phyloP scores from a whole-genome alignment of 2,113 vertebrate genomes.

The Anguilla rostrata region DNA sequence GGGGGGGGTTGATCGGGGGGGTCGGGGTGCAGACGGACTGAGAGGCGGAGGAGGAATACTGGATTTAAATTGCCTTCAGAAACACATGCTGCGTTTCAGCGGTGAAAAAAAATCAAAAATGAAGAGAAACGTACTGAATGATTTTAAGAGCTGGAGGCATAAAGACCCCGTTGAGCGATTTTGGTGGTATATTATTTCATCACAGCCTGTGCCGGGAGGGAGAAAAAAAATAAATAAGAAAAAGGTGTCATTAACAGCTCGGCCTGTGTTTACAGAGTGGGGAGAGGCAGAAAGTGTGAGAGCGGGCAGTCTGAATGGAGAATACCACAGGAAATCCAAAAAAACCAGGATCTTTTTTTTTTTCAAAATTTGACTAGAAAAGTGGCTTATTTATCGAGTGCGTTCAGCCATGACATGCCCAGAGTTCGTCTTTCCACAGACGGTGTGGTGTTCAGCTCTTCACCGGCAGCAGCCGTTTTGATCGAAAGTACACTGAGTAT shows the following conservation, averaged over 20 bases:
- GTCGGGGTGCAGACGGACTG: neutral
- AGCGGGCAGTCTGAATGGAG: neutral
- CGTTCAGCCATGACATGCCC: neutral
- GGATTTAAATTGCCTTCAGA: neutral
- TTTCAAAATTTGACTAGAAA: neutral
- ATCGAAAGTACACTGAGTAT: neutral
- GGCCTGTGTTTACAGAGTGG: conserved; percentile 11
- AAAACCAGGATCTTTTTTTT: neutral
- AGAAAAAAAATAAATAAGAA: neutral
- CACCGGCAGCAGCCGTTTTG: neutral
- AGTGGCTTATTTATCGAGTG: neutral
- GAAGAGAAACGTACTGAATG: neutral
- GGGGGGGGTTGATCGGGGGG: conserved; percentile 16
- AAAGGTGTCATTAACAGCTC: conserved; percentile 5
- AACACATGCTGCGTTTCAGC: neutral
- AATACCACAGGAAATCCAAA: conserved; percentile 5
- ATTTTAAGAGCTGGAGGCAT: neutral
- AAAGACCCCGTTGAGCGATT: conserved; percentile 17
- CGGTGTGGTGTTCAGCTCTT: neutral
- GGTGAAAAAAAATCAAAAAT: neutral
- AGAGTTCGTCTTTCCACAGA: neutral
- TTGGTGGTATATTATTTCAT: neutral
- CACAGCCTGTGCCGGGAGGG: neutral
- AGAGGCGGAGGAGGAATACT: conserved; percentile 16
- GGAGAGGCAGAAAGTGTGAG: neutral